Conservation (phyloP, 2,888 invertebrate species). For the Erannis defoliaria region DNA sequence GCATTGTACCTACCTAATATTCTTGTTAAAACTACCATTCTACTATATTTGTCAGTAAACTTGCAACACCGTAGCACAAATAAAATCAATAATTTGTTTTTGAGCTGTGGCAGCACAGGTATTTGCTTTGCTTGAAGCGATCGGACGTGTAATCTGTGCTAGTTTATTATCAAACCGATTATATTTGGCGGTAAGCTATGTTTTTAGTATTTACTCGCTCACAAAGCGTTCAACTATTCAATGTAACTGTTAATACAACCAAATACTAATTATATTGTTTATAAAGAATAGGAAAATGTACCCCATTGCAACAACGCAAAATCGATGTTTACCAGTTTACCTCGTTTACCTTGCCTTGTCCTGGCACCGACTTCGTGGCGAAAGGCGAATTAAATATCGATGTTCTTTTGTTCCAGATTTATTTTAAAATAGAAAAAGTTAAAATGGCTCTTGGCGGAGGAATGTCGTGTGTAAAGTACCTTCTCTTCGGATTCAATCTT, state of each 20-base stretch:
- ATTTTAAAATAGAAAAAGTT: slow-evolving; percentile 56
- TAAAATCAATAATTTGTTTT: slow-evolving; percentile 29
- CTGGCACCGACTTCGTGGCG: slow-evolving; percentile 42
- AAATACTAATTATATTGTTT: background rate
- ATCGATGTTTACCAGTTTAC: slow-evolving; percentile 74
- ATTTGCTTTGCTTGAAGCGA: slow-evolving; percentile 40
- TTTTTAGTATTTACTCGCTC: slow-evolving; percentile 2
- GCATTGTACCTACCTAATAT: background rate
- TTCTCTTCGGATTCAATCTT: slow-evolving; percentile 95
- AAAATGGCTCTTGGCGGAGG: slow-evolving; percentile 92
- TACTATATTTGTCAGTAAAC: slow-evolving; percentile 2
- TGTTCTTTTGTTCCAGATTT: slow-evolving; percentile 75
- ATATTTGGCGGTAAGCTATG: slow-evolving; percentile 32
- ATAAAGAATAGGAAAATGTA: slow-evolving; percentile 33
- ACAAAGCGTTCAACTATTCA: slow-evolving; percentile 1
- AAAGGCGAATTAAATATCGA: slow-evolving; percentile 57
- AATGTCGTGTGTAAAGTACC: slow-evolving; percentile 95
- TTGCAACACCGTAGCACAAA: slow-evolving; percentile 23
- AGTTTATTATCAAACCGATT: slow-evolving; percentile 15
- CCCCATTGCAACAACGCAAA: slow-evolving; percentile 56
- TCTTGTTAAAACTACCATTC: slow-evolving; percentile 14
- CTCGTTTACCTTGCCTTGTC: slow-evolving; percentile 44
- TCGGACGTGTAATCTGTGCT: slow-evolving; percentile 39
- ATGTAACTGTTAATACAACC: background rate
- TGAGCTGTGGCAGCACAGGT: slow-evolving; percentile 48